Base-by-base conservation (phyloP, 2,888 invertebrate genomes). In the Drosophila pegasa region DNA sequence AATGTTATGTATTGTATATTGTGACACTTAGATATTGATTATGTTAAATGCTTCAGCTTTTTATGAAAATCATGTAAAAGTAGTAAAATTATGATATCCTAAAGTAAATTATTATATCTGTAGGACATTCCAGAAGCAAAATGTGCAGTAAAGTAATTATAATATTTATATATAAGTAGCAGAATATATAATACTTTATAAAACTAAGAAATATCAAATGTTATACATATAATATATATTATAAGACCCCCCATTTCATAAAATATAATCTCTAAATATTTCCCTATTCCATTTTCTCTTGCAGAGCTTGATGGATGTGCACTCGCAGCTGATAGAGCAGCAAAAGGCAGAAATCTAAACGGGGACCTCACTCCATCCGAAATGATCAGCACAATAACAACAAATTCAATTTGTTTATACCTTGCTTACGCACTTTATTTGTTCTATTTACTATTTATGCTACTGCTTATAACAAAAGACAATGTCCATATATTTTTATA, bases 221-320 rank as follows among this genome's bases (percentile, higher is more conserved):
- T 1, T 14, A 2, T n/a, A n/a, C n/a, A n/a, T n/a, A n/a, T n/a
- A n/a, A 35, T 6, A 7, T 2, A 14, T 14, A 14, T 22, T 22
- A 20, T 40, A 7, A 20, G 3, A 20, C 7, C 0, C 14, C 0
- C 0, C 10, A 8, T 9, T 41, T 8, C 0, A 3, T 22, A 14
- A 29, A 8, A 20, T 8, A 16, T 16, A n/a, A n/a, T n/a, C n/a
- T n/a, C n/a, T 22, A 7, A 22, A 14, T 14, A 27, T 27, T 5
- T 25, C n/a, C n/a, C 5, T 41, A 14, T 18, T 4, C 1, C 12
- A 2, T 16, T 37, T 18, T 8, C 54, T 10, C 43, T 82, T 82
- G 7, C 83, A 97, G 97, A 96, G 95, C 91, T 94, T 97, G 92
- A 96, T 96, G 94, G 95, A 94, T 90, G 95, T 97, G 89, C 97